Percentiles rank a stretch among this genome's conserved stretches.
Evolutionary conservation across 2,113 vertebrate genomes (phyloP).

Genomic region (Entelurus aequoreus): DNA sequence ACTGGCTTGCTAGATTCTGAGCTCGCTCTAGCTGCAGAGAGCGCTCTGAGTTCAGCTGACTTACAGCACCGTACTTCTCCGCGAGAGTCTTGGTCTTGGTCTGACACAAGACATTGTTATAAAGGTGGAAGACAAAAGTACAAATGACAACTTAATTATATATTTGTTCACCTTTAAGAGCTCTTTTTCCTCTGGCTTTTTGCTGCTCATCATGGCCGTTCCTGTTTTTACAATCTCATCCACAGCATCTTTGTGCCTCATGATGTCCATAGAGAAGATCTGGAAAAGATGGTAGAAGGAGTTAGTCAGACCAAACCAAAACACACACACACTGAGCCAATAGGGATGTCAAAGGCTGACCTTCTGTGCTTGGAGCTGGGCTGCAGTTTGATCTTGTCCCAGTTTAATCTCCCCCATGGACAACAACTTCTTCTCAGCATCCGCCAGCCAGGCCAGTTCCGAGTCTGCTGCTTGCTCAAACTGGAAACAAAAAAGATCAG

Average conservation of each 20-base stretch:
- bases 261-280: slow-evolving; percentile 95
- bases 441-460: slow-evolving; percentile 86
- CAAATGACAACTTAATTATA: neutral
- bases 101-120: slow-evolving; percentile 57
- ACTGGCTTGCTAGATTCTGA: slow-evolving; percentile 88
- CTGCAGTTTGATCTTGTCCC: slow-evolving; percentile 88
- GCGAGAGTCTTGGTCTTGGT: slow-evolving; percentile 78
- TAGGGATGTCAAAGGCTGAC: slow-evolving; percentile 60
- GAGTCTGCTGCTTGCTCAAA: slow-evolving; percentile 88
- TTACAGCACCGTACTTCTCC: slow-evolving; percentile 81
- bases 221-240: slow-evolving; percentile 88
- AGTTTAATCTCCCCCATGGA: slow-evolving; percentile 87
- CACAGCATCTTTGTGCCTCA: slow-evolving; percentile 91
- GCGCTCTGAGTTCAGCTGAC: slow-evolving; percentile 91
- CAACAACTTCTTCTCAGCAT: slow-evolving; percentile 84
- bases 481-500: slow-evolving; percentile 68
- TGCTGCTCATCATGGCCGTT: slow-evolving; percentile 80
- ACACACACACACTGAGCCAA: slow-evolving; percentile 13
- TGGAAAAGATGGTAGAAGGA: slow-evolving; percentile 61
- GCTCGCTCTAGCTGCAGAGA: slow-evolving; percentile 92
- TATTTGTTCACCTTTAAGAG: slow-evolving; percentile 74
- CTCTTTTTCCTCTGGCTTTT: slow-evolving; percentile 83
- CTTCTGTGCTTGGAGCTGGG: slow-evolving; percentile 96
- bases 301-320: slow-evolving; percentile 22
- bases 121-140: neutral